Conservation (phyloP, 2,797 vertebrate species). For the Chromobotia macracanthus region DNA sequence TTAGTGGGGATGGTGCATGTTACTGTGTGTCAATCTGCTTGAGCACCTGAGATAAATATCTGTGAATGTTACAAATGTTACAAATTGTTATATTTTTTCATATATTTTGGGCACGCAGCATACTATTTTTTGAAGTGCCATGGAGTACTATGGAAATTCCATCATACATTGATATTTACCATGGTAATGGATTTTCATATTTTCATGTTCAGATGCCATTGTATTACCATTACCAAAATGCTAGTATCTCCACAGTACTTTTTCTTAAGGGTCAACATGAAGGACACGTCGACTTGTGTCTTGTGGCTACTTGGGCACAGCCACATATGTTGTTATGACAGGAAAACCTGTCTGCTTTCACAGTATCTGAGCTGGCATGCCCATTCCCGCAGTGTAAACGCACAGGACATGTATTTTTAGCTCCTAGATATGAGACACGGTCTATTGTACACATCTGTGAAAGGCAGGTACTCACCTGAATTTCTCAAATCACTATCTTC, state of each 20-base stretch:
- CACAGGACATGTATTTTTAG: slow-evolving; percentile 33
- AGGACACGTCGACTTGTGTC: not conserved
- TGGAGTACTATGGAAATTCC: not conserved
- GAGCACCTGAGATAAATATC: no score
- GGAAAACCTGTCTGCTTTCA: not conserved
- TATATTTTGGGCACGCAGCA: no score
- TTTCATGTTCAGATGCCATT: not conserved
- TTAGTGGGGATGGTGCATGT: not conserved
- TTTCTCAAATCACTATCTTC: slow-evolving; percentile 4
- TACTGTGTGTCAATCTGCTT: no score
- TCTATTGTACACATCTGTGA: slow-evolving; percentile 15
- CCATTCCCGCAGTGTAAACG: not conserved
- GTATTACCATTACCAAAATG: no score
- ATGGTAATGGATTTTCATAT: not conserved
- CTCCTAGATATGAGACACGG: slow-evolving; percentile 22
- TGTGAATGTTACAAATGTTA: no score
- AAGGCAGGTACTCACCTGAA: not conserved
- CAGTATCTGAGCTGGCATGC: slow-evolving; percentile 1
- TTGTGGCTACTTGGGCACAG: not conserved
- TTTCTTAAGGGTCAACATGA: not conserved
- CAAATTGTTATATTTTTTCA: no score
- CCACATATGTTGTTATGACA: slow-evolving; percentile 20
- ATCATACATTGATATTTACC: not conserved
- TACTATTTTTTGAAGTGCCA: no score
- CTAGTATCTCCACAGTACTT: not conserved